A percentile compares a stretch with the other conserved stretches of the same genome.
These are phyloP conservation scores for Sclerodermus sp. DNA, from an alignment of 2,888 invertebrate genomes.

Conservation along the genomic window DNA sequence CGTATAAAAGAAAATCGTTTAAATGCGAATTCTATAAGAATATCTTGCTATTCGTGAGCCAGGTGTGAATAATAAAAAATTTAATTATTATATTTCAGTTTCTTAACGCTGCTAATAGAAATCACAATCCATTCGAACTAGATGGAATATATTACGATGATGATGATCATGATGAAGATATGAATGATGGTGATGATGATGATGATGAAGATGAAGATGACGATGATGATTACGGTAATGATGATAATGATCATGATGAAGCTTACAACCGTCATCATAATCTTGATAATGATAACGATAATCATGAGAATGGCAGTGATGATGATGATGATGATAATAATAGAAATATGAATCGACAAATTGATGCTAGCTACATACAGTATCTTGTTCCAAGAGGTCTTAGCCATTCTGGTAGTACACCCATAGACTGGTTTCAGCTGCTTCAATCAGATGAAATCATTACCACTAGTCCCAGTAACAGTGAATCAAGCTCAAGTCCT, in stretches of 20 bases:
- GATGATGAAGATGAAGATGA: conserved; percentile 3
- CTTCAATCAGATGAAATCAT: too few species aligned
- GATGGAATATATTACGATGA: too few species aligned
- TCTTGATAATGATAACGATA: conserved; percentile 17
- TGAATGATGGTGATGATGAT: not conserved
- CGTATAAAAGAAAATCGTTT: too few species aligned
- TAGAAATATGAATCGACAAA: not conserved
- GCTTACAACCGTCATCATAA: too few species aligned
- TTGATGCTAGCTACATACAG: conserved; percentile 2
- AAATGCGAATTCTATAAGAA: conserved; percentile 60
- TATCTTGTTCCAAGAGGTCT: not conserved
- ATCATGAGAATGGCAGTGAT: conserved; percentile 6
- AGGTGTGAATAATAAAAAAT: conserved; percentile 37
- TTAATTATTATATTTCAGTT: not conserved
- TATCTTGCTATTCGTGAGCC: conserved; percentile 57
- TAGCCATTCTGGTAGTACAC: too few species aligned
- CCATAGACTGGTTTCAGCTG: too few species aligned
- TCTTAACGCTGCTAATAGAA: not conserved
- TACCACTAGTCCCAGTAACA: too few species aligned
- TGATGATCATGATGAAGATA: too few species aligned
- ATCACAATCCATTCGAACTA: not conserved
- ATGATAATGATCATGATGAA: conserved; percentile 11
- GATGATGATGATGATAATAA: conserved; percentile 12
- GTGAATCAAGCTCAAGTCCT: too few species aligned
- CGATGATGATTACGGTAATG: too few species aligned